phyloP scores from a whole-genome alignment of 2,888 invertebrate genomes.

The Meteorus cinctellus region DNA sequence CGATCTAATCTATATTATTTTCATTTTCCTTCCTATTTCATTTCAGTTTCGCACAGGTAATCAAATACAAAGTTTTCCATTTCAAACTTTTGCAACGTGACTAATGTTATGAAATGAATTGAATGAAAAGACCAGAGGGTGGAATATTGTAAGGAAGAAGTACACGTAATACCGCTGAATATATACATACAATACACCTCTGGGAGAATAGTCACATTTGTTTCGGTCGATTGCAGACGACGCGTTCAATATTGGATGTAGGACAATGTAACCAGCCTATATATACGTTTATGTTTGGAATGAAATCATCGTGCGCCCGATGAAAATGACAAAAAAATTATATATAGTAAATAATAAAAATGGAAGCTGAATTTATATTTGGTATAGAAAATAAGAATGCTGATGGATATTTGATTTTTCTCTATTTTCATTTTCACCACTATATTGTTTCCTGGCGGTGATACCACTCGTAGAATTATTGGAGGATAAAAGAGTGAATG shows the following conservation, averaged over 20 bases:
- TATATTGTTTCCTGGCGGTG: not conserved
- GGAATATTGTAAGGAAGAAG: constrained; percentile 11
- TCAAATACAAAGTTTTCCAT: not conserved
- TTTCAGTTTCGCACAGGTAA: not conserved
- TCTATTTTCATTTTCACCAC: not conserved
- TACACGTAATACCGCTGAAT: no score
- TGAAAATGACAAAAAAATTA: constrained; percentile 19
- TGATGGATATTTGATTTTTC: not conserved
- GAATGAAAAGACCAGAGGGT: not conserved
- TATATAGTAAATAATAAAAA: constrained; percentile 27
- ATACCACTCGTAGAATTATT: not conserved
- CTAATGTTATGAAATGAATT: not conserved
- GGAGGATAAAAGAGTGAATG: not conserved
- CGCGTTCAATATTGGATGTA: constrained; percentile 50
- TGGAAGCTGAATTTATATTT: not conserved
- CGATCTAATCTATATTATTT: no score
- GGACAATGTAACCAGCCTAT: constrained; percentile 34
- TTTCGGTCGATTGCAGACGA: constrained; percentile 46
- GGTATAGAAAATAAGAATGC: not conserved
- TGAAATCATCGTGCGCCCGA: not conserved
- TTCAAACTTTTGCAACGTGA: not conserved
- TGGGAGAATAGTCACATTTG: constrained; percentile 39
- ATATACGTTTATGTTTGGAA: constrained; percentile 12
- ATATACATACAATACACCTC: not conserved
- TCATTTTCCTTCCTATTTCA: not conserved